Conservation (phyloP, 2,113 vertebrate genomes). For the Nipponia nippon region DNA sequence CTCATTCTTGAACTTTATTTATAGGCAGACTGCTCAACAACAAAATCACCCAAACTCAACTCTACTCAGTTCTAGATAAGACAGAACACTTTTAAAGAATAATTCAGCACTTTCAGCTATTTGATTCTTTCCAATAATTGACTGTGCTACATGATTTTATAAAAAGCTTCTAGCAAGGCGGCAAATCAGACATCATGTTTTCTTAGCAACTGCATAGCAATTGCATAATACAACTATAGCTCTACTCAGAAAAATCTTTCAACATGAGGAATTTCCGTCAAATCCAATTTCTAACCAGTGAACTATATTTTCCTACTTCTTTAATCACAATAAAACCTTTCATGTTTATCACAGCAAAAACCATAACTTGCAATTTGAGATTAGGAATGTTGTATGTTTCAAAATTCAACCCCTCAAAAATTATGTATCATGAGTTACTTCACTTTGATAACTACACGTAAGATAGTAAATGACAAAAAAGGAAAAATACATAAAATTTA, state of each 20-base stretch:
- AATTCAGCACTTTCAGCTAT: not conserved
- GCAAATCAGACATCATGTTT: not conserved
- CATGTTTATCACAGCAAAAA: not conserved
- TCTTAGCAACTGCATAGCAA: not conserved
- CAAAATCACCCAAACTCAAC: not conserved
- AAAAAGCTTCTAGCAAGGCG: not conserved
- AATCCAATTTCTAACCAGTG: not conserved
- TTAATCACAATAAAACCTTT: not conserved
- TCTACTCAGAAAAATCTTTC: not conserved
- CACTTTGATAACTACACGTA: not conserved
- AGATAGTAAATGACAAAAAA: not conserved
- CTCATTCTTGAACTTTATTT: not conserved
- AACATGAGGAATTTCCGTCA: not conserved
- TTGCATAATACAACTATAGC: not conserved
- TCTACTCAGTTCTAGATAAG: not conserved
- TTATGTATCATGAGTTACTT: rapidly evolving
- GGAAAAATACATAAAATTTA: not conserved
- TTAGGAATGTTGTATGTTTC: not conserved
- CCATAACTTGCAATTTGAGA: not conserved
- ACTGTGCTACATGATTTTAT: not conserved
- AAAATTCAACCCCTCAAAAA: not conserved
- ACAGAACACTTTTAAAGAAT: not conserved
- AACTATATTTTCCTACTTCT: not conserved
- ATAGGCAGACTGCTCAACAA: not conserved
- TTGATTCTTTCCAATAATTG: not conserved